Percentiles rank a stretch among this genome's conserved stretches.
Conservation (phyloP, 1,140 invertebrate species). For the Pseudomyrmex flavicornis region DNA sequence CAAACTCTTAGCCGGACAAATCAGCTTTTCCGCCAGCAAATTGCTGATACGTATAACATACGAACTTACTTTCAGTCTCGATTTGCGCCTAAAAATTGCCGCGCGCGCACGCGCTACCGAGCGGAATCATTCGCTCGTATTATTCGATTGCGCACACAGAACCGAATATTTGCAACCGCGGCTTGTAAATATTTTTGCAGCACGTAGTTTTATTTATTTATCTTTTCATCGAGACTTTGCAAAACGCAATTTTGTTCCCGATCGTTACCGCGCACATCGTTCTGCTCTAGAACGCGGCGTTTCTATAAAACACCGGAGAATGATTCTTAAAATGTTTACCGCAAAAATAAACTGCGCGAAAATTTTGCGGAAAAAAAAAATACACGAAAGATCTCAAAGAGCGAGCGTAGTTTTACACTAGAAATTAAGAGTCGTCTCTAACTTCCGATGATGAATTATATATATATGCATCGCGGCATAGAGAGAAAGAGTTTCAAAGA, state of each 20-base stretch:
- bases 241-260: conserved; percentile 51
- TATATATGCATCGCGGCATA: too few relatives aligned
- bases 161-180: conserved; percentile 36
- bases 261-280: background rate
- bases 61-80: conserved; percentile 1
- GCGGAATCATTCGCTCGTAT: conserved; percentile 22
- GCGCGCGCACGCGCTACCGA: background rate
- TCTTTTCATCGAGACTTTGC: conserved; percentile 51
- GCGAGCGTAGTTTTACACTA: too few relatives aligned
- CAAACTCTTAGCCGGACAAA: conserved; percentile 28
- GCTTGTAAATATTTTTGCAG: conserved; percentile 45
- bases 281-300: background rate
- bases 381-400: too few relatives aligned
- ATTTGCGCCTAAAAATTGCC: conserved; percentile 18
- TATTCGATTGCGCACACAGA: conserved; percentile 3
- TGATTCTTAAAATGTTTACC: conserved; percentile 30
- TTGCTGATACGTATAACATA: conserved; percentile 8
- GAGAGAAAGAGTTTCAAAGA: background rate
- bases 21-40: conserved; percentile 7
- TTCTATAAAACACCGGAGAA: background rate
- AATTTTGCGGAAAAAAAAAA: background rate
- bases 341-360: conserved; percentile 19
- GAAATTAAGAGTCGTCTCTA: background rate
- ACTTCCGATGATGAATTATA: too few relatives aligned
- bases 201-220: conserved; percentile 50